Percentiles rank a stretch among this genome's conserved stretches.
phyloP scores from a whole-genome alignment of 2,888 invertebrate species.

The Melanotus villosus region DNA sequence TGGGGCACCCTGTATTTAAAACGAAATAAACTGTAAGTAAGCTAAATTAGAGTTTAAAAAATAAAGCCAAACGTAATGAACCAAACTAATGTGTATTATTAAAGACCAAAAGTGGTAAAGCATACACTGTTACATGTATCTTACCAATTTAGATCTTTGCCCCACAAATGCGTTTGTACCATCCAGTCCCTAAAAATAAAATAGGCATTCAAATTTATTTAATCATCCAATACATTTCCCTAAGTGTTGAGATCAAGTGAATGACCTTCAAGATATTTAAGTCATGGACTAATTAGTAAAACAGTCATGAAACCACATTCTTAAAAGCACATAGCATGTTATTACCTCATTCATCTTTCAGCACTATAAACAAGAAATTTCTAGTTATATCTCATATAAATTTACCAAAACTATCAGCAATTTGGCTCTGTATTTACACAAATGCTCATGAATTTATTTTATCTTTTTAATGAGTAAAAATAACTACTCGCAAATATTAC shows the following conservation, averaged over 20 bases:
- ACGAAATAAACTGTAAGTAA: no score
- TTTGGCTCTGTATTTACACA: slow-evolving; percentile 1
- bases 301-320: not conserved
- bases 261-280: not conserved
- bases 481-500: not conserved
- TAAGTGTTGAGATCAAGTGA: slow-evolving; percentile 4
- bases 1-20: no score
- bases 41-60: slow-evolving; percentile 27
- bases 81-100: slow-evolving; percentile 25
- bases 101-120: slow-evolving; percentile 55
- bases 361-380: not conserved
- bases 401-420: not conserved
- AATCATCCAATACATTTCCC: not conserved
- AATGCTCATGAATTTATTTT: not conserved
- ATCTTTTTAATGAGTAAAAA: slow-evolving; percentile 16
- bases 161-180: slow-evolving; percentile 70
- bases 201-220: slow-evolving; percentile 45
- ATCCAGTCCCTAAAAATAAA: slow-evolving; percentile 69
- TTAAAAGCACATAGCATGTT: not conserved
- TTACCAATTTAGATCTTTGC: slow-evolving; percentile 71
- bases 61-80: no score
- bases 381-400: not conserved
- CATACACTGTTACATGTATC: slow-evolving; percentile 57
- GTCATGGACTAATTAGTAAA: not conserved
- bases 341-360: slow-evolving; percentile 18